These are phyloP conservation scores for Psilopsiagon aurifrons DNA, from an alignment of 2,113 vertebrate genomes.

Conservation along the genomic window DNA sequence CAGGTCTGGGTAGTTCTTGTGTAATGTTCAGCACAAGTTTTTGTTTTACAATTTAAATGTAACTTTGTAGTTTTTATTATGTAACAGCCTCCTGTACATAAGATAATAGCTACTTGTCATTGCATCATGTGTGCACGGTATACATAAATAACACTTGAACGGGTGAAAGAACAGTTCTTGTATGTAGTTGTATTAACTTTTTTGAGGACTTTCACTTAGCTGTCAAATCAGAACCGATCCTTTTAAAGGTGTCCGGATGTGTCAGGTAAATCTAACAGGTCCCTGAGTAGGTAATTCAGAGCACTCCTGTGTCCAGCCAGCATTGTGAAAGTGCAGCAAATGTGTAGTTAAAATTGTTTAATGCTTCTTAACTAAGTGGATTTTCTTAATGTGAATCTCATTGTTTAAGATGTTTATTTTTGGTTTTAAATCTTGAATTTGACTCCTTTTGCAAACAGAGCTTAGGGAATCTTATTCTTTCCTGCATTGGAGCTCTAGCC, in stretches of 20 bases:
- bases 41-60: background rate
- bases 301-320: background rate
- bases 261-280: background rate
- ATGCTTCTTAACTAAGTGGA: background rate
- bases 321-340: background rate
- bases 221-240: background rate
- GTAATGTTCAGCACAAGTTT: background rate
- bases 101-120: background rate
- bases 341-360: background rate
- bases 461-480: too few relatives aligned
- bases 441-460: background rate
- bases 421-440: background rate
- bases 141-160: background rate
- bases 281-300: background rate
- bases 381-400: background rate
- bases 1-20: background rate
- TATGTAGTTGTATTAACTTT: background rate
- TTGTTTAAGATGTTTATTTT: background rate
- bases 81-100: background rate
- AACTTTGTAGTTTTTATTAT: background rate
- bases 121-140: background rate
- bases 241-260: background rate
- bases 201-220: background rate
- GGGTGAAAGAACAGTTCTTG: background rate
- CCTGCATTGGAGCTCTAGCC: background rate